Conservation (phyloP, 2,113 vertebrate species). For the Alexandromys fortis region DNA sequence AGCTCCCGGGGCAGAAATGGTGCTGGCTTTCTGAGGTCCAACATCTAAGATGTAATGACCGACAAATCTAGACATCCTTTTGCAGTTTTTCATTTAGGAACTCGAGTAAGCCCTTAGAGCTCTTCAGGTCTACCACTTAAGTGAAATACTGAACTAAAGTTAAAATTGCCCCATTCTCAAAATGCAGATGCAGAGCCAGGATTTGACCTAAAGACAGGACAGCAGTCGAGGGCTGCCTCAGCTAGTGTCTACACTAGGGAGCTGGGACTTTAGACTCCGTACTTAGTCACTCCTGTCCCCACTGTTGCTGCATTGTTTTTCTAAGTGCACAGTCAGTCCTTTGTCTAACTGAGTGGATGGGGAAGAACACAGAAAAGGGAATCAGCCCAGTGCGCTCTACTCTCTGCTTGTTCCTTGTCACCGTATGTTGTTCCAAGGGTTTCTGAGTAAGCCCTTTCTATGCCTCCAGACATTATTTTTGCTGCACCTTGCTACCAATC, state of each 20-base stretch:
- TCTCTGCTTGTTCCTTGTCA: neutral
- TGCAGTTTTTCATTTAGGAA: neutral
- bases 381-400: rapidly evolving
- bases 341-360: neutral
- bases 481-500: neutral
- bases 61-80: neutral
- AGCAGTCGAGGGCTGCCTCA: no score
- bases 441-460: neutral
- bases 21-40: neutral
- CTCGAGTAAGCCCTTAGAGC: neutral
- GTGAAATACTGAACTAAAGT: neutral
- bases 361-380: neutral
- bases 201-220: neutral
- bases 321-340: no score
- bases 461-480: neutral
- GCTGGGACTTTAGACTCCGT: rapidly evolving
- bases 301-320: neutral
- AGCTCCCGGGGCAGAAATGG: neutral
- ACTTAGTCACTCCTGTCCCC: neutral
- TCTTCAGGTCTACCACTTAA: neutral
- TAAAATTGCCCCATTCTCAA: neutral
- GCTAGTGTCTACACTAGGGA: no score
- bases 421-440: neutral
- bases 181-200: neutral
- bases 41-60: neutral